Evolutionary conservation across 2,113 vertebrate species (phyloP).

Genomic region (Oreocharis arfaki): DNA sequence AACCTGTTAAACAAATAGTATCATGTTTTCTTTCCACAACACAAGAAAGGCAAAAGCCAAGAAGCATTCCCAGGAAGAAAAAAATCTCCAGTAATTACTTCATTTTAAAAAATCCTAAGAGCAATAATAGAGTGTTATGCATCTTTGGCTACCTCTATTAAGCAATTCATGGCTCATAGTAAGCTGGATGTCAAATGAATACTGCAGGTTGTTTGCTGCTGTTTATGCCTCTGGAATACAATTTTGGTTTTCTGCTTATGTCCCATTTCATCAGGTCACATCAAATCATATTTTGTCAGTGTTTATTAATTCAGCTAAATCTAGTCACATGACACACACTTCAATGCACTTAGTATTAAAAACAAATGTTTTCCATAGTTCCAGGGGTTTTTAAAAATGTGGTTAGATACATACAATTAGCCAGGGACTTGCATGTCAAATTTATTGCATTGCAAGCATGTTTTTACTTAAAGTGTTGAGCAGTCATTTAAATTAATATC

Average conservation of each 20-base stretch:
- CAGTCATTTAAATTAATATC: neutral
- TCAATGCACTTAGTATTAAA: neutral
- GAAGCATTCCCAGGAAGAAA: neutral
- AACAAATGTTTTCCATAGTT: neutral
- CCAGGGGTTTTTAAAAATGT: neutral
- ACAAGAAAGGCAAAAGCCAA: neutral
- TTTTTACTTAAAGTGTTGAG: neutral
- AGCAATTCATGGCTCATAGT: neutral
- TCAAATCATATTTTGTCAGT: slow-evolving; percentile 3
- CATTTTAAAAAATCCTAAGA: neutral
- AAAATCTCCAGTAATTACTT: neutral
- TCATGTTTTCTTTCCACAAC: neutral
- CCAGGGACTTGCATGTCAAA: neutral
- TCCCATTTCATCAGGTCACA: slow-evolving; percentile 51
- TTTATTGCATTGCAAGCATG: neutral
- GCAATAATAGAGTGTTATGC: neutral
- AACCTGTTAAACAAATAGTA: neutral
- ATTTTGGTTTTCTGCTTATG: slow-evolving; percentile 19
- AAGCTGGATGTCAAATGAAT: slow-evolving; percentile 21
- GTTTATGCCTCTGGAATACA: neutral
- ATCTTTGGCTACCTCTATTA: neutral
- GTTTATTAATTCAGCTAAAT: slow-evolving; percentile 19
- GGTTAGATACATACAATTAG: neutral
- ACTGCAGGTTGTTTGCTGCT: slow-evolving; percentile 11
- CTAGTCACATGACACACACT: neutral